Percentiles rank a stretch among this genome's conserved stretches.
These are phyloP conservation scores for Phymorhynchus buccinoides DNA, from an alignment of 1,140 invertebrate genomes.

Conservation along the genomic window DNA sequence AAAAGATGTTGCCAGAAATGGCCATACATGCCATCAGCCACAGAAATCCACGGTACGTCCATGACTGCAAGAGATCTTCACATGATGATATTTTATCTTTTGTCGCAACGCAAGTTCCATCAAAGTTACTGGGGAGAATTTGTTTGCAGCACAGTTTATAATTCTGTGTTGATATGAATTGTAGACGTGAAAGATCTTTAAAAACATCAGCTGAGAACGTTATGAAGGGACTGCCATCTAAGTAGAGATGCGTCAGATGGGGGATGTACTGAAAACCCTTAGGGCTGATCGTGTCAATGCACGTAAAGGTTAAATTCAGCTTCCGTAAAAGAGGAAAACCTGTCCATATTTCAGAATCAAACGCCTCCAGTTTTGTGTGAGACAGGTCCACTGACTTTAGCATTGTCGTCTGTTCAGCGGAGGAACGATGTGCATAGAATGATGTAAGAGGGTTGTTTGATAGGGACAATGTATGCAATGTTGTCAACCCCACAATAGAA, in stretches of 20 bases:
- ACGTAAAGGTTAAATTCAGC: not conserved
- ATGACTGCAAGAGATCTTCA: slow-evolving; percentile 1
- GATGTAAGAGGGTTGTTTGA: not conserved
- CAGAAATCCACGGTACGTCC: slow-evolving; percentile 40
- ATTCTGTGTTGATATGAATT: slow-evolving; percentile 35
- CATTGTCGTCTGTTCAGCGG: not conserved
- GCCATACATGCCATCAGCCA: slow-evolving; percentile 21
- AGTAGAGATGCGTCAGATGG: not conserved
- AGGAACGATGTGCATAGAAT: not conserved
- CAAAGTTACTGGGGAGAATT: slow-evolving; percentile 36
- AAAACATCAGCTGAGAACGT: not conserved
- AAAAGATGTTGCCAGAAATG: slow-evolving; percentile 47
- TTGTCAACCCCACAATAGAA: slow-evolving; percentile 5
- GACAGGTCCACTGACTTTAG: slow-evolving; percentile 11
- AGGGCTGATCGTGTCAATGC: not conserved
- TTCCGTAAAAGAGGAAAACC: slow-evolving; percentile 13
- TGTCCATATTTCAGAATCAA: slow-evolving; percentile 12
- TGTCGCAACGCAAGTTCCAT: slow-evolving; percentile 44
- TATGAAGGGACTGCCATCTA: not conserved
- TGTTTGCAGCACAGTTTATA: slow-evolving; percentile 50
- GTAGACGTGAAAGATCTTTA: not conserved
- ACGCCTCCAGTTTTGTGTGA: not conserved
- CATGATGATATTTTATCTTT: slow-evolving; percentile 48
- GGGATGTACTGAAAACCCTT: not conserved
- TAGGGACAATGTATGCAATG: slow-evolving; percentile 27